phyloP scores from a whole-genome alignment of 2,888 invertebrate genomes.

The Pollenia angustigena region DNA sequence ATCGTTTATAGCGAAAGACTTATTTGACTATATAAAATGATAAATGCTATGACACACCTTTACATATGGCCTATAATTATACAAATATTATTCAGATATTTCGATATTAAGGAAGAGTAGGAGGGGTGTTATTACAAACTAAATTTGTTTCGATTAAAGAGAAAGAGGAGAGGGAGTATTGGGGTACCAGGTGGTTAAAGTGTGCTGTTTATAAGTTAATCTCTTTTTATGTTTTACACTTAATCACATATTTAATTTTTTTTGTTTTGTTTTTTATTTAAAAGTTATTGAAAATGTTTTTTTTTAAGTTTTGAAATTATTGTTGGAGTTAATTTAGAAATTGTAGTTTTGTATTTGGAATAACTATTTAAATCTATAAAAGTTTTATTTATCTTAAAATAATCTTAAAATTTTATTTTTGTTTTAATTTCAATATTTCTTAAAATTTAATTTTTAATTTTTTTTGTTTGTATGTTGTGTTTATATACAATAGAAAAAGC shows the following conservation, averaged over 20 bases:
- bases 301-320: slow-evolving; percentile 25
- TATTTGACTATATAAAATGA: slow-evolving; percentile 66
- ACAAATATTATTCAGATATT: slow-evolving; percentile 29
- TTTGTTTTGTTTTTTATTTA: not conserved
- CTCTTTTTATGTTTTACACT: slow-evolving; percentile 57
- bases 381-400: slow-evolving; percentile 34
- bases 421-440: not conserved
- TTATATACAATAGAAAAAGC: slow-evolving; percentile 43
- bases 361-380: slow-evolving; percentile 61
- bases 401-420: not conserved
- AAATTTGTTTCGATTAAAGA: not conserved
- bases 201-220: slow-evolving; percentile 76
- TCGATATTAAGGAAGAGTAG: too few relatives aligned
- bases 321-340: slow-evolving; percentile 34
- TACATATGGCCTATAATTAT: slow-evolving; percentile 79
- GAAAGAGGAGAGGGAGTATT: slow-evolving; percentile 1
- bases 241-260: slow-evolving; percentile 65
- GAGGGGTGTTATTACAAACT: slow-evolving; percentile 2
- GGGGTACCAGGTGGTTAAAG: slow-evolving; percentile 26
- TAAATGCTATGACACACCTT: slow-evolving; percentile 82
- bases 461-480: not conserved
- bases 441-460: slow-evolving; percentile 1
- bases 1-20: slow-evolving; percentile 44
- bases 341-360: slow-evolving; percentile 35
- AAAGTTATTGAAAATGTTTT: slow-evolving; percentile 6